These are phyloP conservation scores for Laspeyria flexula DNA, from an alignment of 2,888 invertebrate genomes.

Conservation along the genomic window DNA sequence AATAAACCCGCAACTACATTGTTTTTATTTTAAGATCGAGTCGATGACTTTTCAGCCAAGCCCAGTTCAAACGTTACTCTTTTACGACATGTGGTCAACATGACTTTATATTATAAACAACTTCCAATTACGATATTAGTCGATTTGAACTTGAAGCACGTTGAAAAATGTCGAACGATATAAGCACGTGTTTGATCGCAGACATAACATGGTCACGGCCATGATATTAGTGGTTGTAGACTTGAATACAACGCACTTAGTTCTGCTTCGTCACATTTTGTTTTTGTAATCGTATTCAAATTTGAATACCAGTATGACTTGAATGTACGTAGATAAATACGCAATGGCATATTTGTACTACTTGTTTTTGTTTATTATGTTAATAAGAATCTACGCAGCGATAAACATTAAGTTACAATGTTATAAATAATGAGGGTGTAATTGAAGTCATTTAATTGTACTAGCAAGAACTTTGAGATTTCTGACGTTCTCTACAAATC, in stretches of 20 bases:
- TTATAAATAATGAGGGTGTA: too few relatives aligned
- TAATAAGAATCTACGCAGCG: too few relatives aligned
- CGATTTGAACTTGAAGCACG: neutral
- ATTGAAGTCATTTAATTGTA: too few relatives aligned
- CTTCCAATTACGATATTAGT: neutral
- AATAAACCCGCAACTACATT: too few relatives aligned
- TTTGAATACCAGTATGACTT: slow-evolving; percentile 33
- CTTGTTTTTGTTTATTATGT: neutral
- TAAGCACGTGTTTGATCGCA: slow-evolving; percentile 1
- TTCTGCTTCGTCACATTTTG: slow-evolving; percentile 18
- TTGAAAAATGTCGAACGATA: neutral
- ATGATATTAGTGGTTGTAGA: neutral
- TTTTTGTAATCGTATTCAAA: slow-evolving; percentile 13
- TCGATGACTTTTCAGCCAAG: too few relatives aligned
- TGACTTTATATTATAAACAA: neutral
- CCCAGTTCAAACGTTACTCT: too few relatives aligned
- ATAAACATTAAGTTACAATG: too few relatives aligned
- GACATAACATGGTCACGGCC: neutral
- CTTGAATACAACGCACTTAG: slow-evolving; percentile 2
- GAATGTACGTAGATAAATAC: slow-evolving; percentile 24
- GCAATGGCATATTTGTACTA: slow-evolving; percentile 28
- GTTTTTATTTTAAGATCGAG: too few relatives aligned
- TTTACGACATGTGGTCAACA: too few relatives aligned
- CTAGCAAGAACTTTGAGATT: too few relatives aligned
- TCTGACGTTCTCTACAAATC: too few relatives aligned